Base-by-base conservation (phyloP, 2,797 vertebrate species). In the Cuculus canorus region DNA sequence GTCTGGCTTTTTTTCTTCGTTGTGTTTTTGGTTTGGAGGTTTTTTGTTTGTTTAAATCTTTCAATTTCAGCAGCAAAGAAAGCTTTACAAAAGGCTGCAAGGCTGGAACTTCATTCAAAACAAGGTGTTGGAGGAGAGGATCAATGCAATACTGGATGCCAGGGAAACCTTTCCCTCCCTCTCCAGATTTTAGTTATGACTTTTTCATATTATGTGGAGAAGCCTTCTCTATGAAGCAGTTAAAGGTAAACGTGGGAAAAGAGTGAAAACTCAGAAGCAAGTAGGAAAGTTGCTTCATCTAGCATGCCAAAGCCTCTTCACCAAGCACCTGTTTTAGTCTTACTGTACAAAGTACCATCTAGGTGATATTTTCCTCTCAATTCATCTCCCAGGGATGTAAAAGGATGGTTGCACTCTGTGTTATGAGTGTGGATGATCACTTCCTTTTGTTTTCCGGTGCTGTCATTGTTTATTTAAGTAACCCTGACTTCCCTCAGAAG, bases 391-490 rank as follows among this genome's bases (percentile, higher is more conserved):
- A 25, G 45, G 13, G 27, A 30, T 52, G 21, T 37, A 13, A 77
- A 72, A 60, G 11, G 48, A 50, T 13, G 15, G 30, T 11, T 77
- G 9, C 6, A 73, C 13, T 82, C 68, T 47, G 22, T 48, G 16
- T 45, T 35, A 22, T 0, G 1, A 65, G 54, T 61, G 32, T 37
- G 21, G 1, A 5, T 17, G 4, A 82, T 10, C 10, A 17, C 37
- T 56, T 41, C 4, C 23, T 35, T 89, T 70, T 50, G n/a, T 17
- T 60, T 86, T n/a, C 21, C 35, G 39, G 4, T 30, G 30, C 17
- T 65, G 28, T 35, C 25, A 7, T 28, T 48, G 19, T 57, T 30
- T 39, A 39, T 59, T 15, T 11, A 23, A 25, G 64, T 28, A 57
- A 28, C 28, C 30, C 50, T 39, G 17, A 32, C 37, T 53, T 86